Conservation (phyloP, 2,113 vertebrate species). For the Psittacara wagleri region DNA sequence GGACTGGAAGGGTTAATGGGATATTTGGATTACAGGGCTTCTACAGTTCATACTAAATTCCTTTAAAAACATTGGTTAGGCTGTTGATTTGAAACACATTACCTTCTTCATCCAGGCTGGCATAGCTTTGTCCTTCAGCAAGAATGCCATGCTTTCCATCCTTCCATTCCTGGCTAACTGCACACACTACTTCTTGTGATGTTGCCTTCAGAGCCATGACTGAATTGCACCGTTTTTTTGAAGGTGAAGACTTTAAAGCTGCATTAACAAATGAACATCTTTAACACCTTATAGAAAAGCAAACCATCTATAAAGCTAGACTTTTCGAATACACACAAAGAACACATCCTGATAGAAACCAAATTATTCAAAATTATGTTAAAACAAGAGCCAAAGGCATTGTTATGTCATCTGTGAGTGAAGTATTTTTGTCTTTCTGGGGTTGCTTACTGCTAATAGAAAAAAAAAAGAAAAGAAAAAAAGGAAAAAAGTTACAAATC, state of each 20-base stretch:
- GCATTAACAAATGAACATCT: slow-evolving; percentile 33
- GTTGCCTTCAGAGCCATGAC: slow-evolving; percentile 89
- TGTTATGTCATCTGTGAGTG: neutral
- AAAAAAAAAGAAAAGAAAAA: neutral
- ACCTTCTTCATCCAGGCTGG: slow-evolving; percentile 96
- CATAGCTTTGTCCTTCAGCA: slow-evolving; percentile 86
- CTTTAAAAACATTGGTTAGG: neutral
- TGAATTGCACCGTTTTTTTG: slow-evolving; percentile 90
- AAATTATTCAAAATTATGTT: neutral
- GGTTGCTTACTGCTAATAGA: neutral
- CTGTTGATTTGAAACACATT: slow-evolving; percentile 1
- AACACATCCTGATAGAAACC: neutral
- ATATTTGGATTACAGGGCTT: neutral
- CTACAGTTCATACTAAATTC: neutral
- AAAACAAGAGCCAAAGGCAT: neutral
- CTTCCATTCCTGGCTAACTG: slow-evolving; percentile 80
- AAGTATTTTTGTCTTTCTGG: neutral
- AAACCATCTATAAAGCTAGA: neutral
- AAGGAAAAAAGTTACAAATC: neutral
- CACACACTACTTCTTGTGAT: slow-evolving; percentile 91
- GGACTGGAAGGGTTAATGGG: neutral
- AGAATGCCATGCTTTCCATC: slow-evolving; percentile 83
- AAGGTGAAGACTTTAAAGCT: slow-evolving; percentile 92
- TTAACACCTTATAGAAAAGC: neutral
- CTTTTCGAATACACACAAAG: neutral